phyloP scores from a whole-genome alignment of 2,888 invertebrate genomes.

The Marronus borbonicus region DNA sequence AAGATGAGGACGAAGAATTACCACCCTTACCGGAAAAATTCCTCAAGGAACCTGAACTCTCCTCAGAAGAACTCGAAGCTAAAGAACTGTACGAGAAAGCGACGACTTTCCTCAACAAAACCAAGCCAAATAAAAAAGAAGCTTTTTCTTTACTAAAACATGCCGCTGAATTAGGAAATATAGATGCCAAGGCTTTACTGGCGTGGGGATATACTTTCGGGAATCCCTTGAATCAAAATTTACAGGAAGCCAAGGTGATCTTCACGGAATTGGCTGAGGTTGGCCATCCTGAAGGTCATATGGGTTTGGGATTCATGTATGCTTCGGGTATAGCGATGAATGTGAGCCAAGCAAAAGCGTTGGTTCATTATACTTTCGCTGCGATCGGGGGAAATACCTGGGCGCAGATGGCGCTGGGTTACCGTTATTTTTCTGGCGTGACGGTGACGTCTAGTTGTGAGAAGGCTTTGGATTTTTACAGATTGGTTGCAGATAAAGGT shows the following conservation, averaged over 20 bases:
- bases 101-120: slow-evolving; percentile 80
- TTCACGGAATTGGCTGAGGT: slow-evolving; percentile 76
- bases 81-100: slow-evolving; percentile 84
- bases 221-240: slow-evolving; percentile 82
- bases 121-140: slow-evolving; percentile 79
- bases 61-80: slow-evolving; percentile 80
- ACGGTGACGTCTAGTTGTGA: slow-evolving; percentile 93
- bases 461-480: slow-evolving; percentile 91
- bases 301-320: slow-evolving; percentile 83
- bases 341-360: slow-evolving; percentile 88
- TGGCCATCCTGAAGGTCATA: slow-evolving; percentile 92
- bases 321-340: slow-evolving; percentile 90
- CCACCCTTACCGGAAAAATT: slow-evolving; percentile 71
- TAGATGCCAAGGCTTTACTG: slow-evolving; percentile 85
- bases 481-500: slow-evolving; percentile 92
- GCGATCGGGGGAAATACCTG: slow-evolving; percentile 92
- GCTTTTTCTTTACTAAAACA: slow-evolving; percentile 85
- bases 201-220: slow-evolving; percentile 94
- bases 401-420: slow-evolving; percentile 98
- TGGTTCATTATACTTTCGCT: slow-evolving; percentile 93
- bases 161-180: slow-evolving; percentile 87
- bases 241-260: slow-evolving; percentile 76
- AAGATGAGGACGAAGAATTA: slow-evolving; percentile 72
- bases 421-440: slow-evolving; percentile 93
- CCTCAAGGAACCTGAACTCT: slow-evolving; percentile 71